Percentiles rank a stretch among this genome's conserved stretches.
These are phyloP conservation scores for Antechinus flavipes DNA, from an alignment of 2,113 vertebrate species.

Conservation along the genomic window DNA sequence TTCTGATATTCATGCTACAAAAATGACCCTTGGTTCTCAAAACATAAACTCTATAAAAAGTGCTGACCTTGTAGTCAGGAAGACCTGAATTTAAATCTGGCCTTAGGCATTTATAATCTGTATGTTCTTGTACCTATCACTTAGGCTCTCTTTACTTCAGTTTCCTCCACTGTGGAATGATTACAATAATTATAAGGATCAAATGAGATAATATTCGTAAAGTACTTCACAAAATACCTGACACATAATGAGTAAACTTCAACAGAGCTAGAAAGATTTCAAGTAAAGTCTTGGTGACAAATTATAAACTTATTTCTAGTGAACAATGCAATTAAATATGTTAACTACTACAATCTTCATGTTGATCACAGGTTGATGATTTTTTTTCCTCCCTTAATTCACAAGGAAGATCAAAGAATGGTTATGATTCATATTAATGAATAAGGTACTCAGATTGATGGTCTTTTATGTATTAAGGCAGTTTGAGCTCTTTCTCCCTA, in stretches of 20 bases:
- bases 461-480: background rate
- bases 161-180: background rate
- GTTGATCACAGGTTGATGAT: background rate
- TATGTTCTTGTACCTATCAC: background rate
- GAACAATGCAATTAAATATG: background rate
- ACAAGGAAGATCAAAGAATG: background rate
- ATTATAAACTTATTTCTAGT: background rate
- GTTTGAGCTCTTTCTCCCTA: too few relatives aligned
- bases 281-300: background rate
- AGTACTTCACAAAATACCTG: background rate
- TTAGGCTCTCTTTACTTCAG: background rate
- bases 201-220: background rate
- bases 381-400: background rate
- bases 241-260: background rate
- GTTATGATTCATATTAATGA: background rate
- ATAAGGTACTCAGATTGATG: background rate
- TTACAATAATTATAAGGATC: background rate
- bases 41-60: background rate
- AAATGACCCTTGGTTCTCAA: background rate
- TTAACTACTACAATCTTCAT: background rate
- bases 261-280: background rate
- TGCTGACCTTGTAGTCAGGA: background rate
- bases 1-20: background rate
- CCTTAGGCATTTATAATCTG: background rate
- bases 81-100: background rate